A percentile compares a stretch with the other conserved stretches of the same genome.
Evolutionary conservation across 2,888 invertebrate species (phyloP).

Genomic region (Automeris io): DNA sequence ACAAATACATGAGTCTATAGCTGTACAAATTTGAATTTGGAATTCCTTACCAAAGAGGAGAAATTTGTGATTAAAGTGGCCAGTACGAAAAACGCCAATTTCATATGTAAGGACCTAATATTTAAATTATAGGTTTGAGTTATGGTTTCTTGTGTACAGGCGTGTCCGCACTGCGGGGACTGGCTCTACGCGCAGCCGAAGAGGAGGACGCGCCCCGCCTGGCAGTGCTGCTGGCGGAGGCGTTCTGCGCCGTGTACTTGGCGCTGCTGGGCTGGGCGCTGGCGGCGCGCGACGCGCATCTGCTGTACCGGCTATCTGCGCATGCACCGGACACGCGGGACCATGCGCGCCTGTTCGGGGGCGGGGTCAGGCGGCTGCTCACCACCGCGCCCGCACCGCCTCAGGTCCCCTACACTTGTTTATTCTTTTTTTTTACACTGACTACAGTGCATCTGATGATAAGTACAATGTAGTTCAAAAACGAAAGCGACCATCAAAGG

Average conservation of each 20-base stretch:
- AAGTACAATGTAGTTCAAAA: too few relatives aligned
- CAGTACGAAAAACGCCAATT: too few relatives aligned
- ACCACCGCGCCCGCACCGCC: slow-evolving; percentile 82
- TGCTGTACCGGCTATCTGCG: slow-evolving; percentile 91
- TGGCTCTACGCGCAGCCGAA: slow-evolving; percentile 95
- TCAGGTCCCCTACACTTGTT: slow-evolving; percentile 33
- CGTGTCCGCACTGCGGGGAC: slow-evolving; percentile 92
- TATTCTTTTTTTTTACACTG: too few relatives aligned
- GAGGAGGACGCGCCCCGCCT: slow-evolving; percentile 95
- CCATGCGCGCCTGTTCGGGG: slow-evolving; percentile 92
- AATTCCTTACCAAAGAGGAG: too few relatives aligned
- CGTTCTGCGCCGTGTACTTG: slow-evolving; percentile 94
- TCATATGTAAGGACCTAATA: too few relatives aligned
- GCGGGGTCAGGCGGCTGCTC: slow-evolving; percentile 90
- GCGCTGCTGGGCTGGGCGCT: slow-evolving; percentile 95
- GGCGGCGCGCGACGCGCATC: slow-evolving; percentile 94
- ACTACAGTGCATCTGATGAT: too few relatives aligned
- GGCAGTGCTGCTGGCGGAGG: slow-evolving; percentile 93
- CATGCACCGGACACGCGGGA: slow-evolving; percentile 86
- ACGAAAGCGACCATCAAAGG: too few relatives aligned
- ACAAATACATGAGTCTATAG: too few relatives aligned
- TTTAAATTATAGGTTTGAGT: too few relatives aligned
- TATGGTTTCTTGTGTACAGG: slow-evolving; percentile 56
- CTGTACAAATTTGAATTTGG: too few relatives aligned
- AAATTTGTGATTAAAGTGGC: too few relatives aligned